phyloP scores from a whole-genome alignment of 2,797 vertebrate genomes.

The Orientallactaga sibirica region DNA sequence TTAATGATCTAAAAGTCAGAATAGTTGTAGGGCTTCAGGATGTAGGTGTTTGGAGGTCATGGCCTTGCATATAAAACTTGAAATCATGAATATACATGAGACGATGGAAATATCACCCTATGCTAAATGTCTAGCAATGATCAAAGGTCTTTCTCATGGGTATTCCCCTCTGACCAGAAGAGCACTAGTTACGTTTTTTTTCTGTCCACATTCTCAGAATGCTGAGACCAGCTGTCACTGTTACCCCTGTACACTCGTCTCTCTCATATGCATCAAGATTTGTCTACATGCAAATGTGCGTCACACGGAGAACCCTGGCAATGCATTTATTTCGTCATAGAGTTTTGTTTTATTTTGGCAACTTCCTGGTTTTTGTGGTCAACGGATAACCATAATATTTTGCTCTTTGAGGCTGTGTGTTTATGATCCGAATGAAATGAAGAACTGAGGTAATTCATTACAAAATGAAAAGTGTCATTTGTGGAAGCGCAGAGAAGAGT shows the following conservation, averaged over 20 bases:
- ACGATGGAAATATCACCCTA: not conserved
- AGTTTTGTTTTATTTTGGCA: conserved; percentile 29
- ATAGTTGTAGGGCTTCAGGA: not conserved
- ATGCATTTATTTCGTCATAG: not conserved
- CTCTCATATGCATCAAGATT: not conserved
- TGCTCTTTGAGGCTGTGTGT: not conserved
- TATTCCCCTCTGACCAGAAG: not conserved
- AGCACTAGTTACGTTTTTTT: not conserved
- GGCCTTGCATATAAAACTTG: not conserved
- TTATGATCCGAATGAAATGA: conserved; percentile 33
- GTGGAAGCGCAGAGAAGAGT: not conserved
- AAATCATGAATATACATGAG: not conserved
- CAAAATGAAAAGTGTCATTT: conserved; percentile 21
- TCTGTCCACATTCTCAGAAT: rapidly evolving
- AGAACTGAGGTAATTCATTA: conserved; percentile 11
- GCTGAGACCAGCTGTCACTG: not conserved
- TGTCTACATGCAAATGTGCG: not conserved
- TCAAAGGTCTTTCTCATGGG: not conserved
- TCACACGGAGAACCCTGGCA: not conserved
- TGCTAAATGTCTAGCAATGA: not conserved
- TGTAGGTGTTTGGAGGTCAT: not conserved
- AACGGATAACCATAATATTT: not conserved
- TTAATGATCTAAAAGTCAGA: not conserved
- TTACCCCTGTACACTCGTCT: not conserved
- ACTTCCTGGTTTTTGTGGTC: not conserved